Evolutionary conservation across 2,888 invertebrate species (phyloP), one percentile per base, ranked within the genome.

Genomic region (Cancer borealis): DNA sequence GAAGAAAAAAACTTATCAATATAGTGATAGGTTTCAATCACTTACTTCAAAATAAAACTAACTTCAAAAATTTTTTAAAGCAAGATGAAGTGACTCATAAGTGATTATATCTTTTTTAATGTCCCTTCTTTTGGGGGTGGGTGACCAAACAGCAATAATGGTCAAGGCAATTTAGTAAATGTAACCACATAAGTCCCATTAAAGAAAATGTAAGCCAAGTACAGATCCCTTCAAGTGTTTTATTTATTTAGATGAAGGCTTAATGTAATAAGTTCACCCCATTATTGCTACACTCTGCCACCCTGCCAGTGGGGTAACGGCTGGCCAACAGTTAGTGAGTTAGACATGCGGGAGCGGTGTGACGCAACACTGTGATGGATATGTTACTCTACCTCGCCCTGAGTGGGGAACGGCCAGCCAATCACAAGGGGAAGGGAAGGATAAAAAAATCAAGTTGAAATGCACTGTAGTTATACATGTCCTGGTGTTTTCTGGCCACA

Each of bases 361-460:
- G 73, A 79, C 91, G 73, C 91, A 66, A 91, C 91, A 91, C n/a
- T 73, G 92, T 92, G 92, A 92, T 60, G 87, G 91, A 87, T 47
- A 46, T 49, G 54, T 93, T 93, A 94, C 94, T 90, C 92, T 94
- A 94, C 94, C 94, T 94, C 94, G 94, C 94, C 94, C 94, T 94
- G 94, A 91, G 94, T 92, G 94, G 91, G 94, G 94, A 92, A 92
- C 87, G 94, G 92, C 94, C 94, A 94, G 94, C 94, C 94, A 94
- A 92, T 94, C 89, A 92, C 92, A 91, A 92, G 93, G 91, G 79
- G 60, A 91, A 66, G 91, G 88, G 90, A 88, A 73, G 92, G 92
- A 49, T 54, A 88, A 79, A 94, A 87, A 94, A 92, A 94, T 94
- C 79, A 87, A 91, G 94, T 94, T 94, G 94, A 94, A 92, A 94